phyloP scores from a whole-genome alignment of 1,140 invertebrate species.

The Scaptodrosophila lebanonensis region DNA sequence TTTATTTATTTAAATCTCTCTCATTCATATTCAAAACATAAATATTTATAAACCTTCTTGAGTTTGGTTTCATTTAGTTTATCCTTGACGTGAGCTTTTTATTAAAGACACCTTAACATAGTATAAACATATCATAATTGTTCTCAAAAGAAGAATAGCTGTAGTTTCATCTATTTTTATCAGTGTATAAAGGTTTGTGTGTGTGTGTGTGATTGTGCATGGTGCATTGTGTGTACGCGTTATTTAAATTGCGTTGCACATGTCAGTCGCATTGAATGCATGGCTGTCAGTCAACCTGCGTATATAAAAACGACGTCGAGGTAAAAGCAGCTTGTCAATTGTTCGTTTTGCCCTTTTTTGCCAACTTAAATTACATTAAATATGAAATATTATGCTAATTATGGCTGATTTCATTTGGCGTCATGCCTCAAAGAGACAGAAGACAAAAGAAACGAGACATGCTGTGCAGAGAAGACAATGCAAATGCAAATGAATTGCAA shows the following conservation, averaged over 20 bases:
- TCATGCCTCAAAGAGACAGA: conserved; percentile 12
- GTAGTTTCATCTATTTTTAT: too few species aligned
- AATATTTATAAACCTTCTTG: too few species aligned
- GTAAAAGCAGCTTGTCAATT: conserved; percentile 11
- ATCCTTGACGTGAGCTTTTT: too few species aligned
- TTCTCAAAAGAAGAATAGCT: too few species aligned
- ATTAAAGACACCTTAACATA: too few species aligned
- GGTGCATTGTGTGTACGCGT: conserved; percentile 29
- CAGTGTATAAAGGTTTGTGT: too few species aligned
- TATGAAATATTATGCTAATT: conserved; percentile 76
- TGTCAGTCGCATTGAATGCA: conserved; percentile 38
- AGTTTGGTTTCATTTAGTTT: too few species aligned
- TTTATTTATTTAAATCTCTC: too few species aligned
- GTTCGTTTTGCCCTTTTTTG: conserved; percentile 33
- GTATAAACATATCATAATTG: too few species aligned
- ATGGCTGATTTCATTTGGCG: conserved; percentile 69
- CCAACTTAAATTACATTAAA: conserved; percentile 74
- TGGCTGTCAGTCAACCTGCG: conserved; percentile 50
- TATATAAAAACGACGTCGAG: background rate
- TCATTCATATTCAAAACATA: too few species aligned
- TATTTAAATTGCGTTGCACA: background rate
- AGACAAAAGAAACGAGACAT: conserved; percentile 37
- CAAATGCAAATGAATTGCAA: conserved; percentile 54
- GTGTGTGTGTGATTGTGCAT: too few species aligned
- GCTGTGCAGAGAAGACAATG: conserved; percentile 56